Evolutionary conservation across 2,113 vertebrate genomes (phyloP).

Genomic region (Proteles cristata): DNA sequence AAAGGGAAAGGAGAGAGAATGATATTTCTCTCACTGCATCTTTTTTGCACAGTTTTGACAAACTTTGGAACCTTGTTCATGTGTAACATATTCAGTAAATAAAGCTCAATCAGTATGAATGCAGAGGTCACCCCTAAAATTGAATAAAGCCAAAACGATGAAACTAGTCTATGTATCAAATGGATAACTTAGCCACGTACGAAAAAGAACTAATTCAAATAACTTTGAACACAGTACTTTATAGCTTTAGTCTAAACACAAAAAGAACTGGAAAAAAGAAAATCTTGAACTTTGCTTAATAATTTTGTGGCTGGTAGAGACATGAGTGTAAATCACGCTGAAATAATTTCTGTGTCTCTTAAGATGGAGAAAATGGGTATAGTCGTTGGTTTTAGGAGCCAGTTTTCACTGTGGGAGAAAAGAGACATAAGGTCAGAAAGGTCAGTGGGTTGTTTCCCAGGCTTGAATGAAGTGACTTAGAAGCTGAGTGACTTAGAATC

Average conservation of each 20-base stretch:
- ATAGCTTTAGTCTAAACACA: neutral
- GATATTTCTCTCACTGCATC: neutral
- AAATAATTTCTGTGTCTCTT: neutral
- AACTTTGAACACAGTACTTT: neutral
- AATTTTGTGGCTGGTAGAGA: neutral
- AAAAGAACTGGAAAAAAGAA: neutral
- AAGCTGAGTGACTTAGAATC: too few relatives aligned
- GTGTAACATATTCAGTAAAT: neutral
- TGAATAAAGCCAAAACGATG: neutral
- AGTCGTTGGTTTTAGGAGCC: neutral
- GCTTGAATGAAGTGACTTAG: neutral
- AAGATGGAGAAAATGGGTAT: neutral
- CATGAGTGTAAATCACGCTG: neutral
- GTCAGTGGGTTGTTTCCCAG: neutral
- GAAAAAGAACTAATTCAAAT: neutral
- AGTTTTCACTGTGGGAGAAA: neutral
- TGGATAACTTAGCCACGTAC: neutral
- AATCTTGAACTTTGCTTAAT: neutral
- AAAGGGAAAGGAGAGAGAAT: neutral
- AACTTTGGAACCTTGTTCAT: neutral
- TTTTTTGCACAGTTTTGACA: neutral
- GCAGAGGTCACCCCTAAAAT: neutral
- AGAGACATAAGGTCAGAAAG: neutral
- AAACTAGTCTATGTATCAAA: neutral
- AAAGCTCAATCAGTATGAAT: neutral